phyloP scores from a whole-genome alignment of 2,797 vertebrate genomes.

The Centroberyx gerrardi region DNA sequence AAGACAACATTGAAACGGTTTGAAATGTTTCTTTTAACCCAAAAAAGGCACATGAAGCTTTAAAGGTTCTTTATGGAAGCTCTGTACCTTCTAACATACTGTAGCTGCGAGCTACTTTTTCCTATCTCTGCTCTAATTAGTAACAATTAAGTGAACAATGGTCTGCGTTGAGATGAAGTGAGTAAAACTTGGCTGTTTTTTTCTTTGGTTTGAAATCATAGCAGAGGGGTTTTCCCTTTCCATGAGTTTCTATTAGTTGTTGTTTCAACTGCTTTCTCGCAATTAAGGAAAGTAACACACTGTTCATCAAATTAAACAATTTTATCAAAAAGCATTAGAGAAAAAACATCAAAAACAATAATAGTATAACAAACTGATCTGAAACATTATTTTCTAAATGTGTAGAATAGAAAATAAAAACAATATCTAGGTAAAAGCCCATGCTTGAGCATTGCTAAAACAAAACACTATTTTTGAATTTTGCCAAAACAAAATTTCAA shows the following conservation, averaged over 20 bases:
- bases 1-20: slow-evolving; percentile 83
- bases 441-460: neutral
- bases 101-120: slow-evolving; percentile 31
- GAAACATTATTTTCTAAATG: too few species aligned
- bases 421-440: neutral
- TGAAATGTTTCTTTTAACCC: slow-evolving; percentile 80
- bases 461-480: neutral
- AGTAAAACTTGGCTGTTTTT: neutral
- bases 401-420: too few species aligned
- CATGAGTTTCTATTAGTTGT: neutral
- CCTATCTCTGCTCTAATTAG: slow-evolving; percentile 22
- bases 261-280: neutral
- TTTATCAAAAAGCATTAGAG: neutral
- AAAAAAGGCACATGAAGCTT: slow-evolving; percentile 59
- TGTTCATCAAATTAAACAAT: neutral
- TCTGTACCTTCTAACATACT: slow-evolving; percentile 35
- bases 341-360: neutral
- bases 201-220: neutral
- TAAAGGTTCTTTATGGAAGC: slow-evolving; percentile 68
- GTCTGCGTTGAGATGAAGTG: neutral
- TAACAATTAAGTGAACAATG: slow-evolving; percentile 18
- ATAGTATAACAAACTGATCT: neutral
- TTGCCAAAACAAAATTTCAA: neutral
- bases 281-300: neutral
- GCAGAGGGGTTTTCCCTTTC: neutral